Evolutionary conservation across 30 jellyfish, hydroid and myxozoan species (phyloP), one percentile per base, ranked within the genome.

Genomic region (Phacellophora camtschatica): DNA sequence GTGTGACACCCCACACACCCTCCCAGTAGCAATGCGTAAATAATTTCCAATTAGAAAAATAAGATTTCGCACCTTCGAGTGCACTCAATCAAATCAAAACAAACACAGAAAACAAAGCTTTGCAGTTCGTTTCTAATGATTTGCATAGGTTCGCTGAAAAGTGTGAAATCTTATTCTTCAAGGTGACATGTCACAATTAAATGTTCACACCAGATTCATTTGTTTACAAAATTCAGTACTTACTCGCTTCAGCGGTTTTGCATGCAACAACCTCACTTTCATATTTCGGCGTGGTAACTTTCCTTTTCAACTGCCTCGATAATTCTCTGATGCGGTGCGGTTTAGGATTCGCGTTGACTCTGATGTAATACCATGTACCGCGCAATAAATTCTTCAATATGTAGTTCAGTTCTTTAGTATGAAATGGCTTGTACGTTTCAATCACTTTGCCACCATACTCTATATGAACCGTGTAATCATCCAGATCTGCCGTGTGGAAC

Each of bases 361-460:
- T 71, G 1, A 63, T 32, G 54, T 84, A 84, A 50, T 84, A 84
- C 95, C 95, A 84, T 2, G 88, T 70, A 23, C 95, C 95, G 67
- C 35, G 88, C 51, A 63, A 24, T 42, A 84, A 68, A 59, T 84
- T 39, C 43, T 45, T 46, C 55, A 84, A 20, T 65, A 84, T 43
- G 24, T 67, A 84, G 55, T 33, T 27, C 86, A 46, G 54, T 10
- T 71, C 70, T 5, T 24, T 59, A 0, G 88, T 84, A 37, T 37
- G 84, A 19, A 49, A 66, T 0, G 66, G 23, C 71, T 32, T 39
- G 70, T 36, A 27, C 27, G 30, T 64, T 25, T 71, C 82, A 10
- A 63, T 62, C 31, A 36, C 18, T 73, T 30, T 28, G 8, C 94
- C 94, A 20, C 88, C 88, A 11, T 20, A 25, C 16, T 8, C 77